phyloP scores from a whole-genome alignment of 2,888 invertebrate species.

The Lamproptera curius region DNA sequence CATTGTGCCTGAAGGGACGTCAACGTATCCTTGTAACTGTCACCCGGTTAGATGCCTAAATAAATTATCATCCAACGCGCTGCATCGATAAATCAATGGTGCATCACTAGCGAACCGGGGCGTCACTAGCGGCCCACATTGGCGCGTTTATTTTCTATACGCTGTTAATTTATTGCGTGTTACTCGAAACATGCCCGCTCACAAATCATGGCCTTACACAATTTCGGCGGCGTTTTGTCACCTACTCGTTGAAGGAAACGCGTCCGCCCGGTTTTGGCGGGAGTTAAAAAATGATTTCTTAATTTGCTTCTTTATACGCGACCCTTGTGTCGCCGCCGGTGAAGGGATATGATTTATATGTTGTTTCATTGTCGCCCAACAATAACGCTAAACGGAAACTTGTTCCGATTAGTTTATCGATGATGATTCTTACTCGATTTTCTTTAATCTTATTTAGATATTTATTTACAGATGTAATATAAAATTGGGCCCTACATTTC shows the following conservation, averaged over 20 bases:
- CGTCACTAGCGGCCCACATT: conserved; percentile 48
- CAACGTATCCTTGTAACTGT: conserved; percentile 38
- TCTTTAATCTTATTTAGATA: too few species aligned
- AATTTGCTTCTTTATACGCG: conserved; percentile 14
- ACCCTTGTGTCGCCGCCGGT: neutral
- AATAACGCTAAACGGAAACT: neutral
- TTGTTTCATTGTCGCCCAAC: neutral
- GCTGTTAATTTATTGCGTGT: conserved; percentile 63
- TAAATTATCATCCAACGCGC: conserved; percentile 42
- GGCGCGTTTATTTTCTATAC: conserved; percentile 63
- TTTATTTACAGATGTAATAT: too few species aligned
- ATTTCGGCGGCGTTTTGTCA: conserved; percentile 54
- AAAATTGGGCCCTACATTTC: too few species aligned
- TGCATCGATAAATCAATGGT: conserved; percentile 54
- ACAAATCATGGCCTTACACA: conserved; percentile 56
- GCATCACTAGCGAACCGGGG: conserved; percentile 46
- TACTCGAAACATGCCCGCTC: conserved; percentile 57
- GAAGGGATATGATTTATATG: neutral
- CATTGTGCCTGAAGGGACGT: conserved; percentile 31
- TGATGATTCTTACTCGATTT: too few species aligned
- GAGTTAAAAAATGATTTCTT: conserved; percentile 17
- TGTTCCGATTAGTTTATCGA: too few species aligned
- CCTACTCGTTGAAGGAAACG: conserved; percentile 37
- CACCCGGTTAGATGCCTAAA: conserved; percentile 38
- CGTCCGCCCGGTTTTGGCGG: conserved; percentile 9